A percentile compares a stretch with the other conserved stretches of the same genome.
These are phyloP conservation scores for Varecia variegata DNA, from an alignment of 2,797 vertebrate genomes.

Conservation along the genomic window DNA sequence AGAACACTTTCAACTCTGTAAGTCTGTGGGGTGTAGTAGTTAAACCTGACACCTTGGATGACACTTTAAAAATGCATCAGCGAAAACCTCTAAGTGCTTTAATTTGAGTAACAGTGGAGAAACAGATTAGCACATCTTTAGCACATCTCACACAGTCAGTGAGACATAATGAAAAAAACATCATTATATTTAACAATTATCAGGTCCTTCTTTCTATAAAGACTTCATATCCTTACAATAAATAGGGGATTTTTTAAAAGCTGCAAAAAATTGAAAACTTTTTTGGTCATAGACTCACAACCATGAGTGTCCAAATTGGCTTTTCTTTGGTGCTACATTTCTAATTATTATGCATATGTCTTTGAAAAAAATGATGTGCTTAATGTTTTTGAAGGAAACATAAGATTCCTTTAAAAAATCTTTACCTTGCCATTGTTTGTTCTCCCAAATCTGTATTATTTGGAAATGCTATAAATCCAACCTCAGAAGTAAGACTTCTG, in stretches of 20 bases:
- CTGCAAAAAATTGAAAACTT: neutral
- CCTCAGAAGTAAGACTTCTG: conserved; percentile 1
- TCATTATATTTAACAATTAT: conserved; percentile 15
- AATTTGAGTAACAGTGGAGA: conserved; percentile 46
- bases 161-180: neutral
- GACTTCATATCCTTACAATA: conserved; percentile 2
- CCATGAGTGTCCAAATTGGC: neutral
- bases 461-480: conserved; percentile 28
- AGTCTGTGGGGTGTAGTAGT: conserved; percentile 60
- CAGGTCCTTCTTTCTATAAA: neutral
- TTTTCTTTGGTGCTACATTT: neutral
- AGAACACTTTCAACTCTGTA: conserved; percentile 42
- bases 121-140: conserved; percentile 61
- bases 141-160: conserved; percentile 56
- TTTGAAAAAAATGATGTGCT: neutral
- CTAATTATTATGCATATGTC: neutral
- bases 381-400: conserved; percentile 38
- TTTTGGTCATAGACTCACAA: neutral
- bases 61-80: conserved; percentile 53
- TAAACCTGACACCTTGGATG: conserved; percentile 54
- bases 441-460: neutral
- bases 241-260: neutral
- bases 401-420: neutral
- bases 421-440: neutral
- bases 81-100: conserved; percentile 54